Evolutionary conservation across 2,797 vertebrate genomes (phyloP).

Genomic region (Macropodus opercularis): DNA sequence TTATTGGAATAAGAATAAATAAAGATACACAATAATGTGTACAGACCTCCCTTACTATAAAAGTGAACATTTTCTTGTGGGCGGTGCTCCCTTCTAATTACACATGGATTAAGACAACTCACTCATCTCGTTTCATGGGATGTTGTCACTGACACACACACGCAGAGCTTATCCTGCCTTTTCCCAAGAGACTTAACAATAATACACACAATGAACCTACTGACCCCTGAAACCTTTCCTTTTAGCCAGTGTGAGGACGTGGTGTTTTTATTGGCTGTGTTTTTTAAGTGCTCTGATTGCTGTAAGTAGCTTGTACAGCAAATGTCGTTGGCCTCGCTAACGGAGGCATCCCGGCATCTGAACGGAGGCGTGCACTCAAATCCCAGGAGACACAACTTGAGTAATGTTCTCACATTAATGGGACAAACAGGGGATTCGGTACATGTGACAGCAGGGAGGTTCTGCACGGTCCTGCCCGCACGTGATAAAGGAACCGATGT

Average conservation of each 20-base stretch:
- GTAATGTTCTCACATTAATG: constrained; percentile 70
- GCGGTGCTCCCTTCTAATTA: constrained; percentile 24
- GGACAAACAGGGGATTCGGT: constrained; percentile 60
- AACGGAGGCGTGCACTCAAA: constrained; percentile 52
- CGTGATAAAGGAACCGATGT: constrained; percentile 22
- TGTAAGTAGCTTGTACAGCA: constrained; percentile 63
- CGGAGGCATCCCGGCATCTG: constrained; percentile 49
- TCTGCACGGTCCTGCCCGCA: constrained; percentile 14
- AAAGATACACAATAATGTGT: background rate
- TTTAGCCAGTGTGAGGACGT: constrained; percentile 70
- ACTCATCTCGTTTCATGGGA: constrained; percentile 42
- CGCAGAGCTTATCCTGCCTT: constrained; percentile 77
- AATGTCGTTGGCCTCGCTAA: constrained; percentile 51
- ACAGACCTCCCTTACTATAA: background rate
- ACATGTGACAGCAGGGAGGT: constrained; percentile 39
- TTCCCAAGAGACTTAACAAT: constrained; percentile 73
- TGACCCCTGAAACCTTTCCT: constrained; percentile 76
- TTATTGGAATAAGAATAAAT: background rate
- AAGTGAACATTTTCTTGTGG: background rate
- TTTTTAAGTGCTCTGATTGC: constrained; percentile 60
- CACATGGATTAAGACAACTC: constrained; percentile 30
- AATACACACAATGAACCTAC: constrained; percentile 75
- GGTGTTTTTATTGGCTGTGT: constrained; percentile 75
- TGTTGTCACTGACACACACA: constrained; percentile 49
- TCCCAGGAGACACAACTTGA: constrained; percentile 66